These are phyloP conservation scores for Bufotes viridis DNA, from an alignment of 2,797 vertebrate species.

Conservation along the genomic window DNA sequence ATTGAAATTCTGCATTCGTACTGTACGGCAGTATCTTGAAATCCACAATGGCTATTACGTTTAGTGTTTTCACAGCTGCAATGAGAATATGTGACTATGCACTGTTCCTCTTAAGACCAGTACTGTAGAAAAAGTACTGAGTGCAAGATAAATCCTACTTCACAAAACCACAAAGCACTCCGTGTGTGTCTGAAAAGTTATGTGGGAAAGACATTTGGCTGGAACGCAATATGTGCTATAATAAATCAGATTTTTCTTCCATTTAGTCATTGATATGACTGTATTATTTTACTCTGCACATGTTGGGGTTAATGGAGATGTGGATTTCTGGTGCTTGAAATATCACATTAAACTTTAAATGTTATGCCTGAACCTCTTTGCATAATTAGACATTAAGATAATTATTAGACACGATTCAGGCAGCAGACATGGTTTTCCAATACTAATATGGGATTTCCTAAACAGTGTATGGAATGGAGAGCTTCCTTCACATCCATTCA, in stretches of 20 bases:
- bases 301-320: neutral
- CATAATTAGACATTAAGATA: conserved; percentile 1
- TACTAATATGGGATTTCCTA: neutral
- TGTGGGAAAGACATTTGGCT: conserved; percentile 41
- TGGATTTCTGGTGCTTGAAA: neutral
- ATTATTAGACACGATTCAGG: neutral
- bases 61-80: conserved; percentile 57
- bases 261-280: neutral
- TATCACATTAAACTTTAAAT: conserved; percentile 14
- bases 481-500: no score
- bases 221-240: neutral
- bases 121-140: conserved; percentile 34
- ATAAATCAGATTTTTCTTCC: conserved; percentile 3
- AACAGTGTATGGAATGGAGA: neutral
- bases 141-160: conserved; percentile 37
- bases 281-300: neutral
- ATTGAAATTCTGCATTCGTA: conserved; percentile 16
- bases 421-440: neutral
- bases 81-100: conserved; percentile 43
- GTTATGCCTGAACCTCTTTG: conserved; percentile 13
- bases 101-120: conserved; percentile 47
- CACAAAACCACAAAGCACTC: neutral
- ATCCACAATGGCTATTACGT: conserved; percentile 21
- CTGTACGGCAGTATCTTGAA: conserved; percentile 3
- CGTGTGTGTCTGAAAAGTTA: conserved; percentile 29